Conservation (phyloP, 2,113 vertebrate genomes). For the Podilymbus podiceps region DNA sequence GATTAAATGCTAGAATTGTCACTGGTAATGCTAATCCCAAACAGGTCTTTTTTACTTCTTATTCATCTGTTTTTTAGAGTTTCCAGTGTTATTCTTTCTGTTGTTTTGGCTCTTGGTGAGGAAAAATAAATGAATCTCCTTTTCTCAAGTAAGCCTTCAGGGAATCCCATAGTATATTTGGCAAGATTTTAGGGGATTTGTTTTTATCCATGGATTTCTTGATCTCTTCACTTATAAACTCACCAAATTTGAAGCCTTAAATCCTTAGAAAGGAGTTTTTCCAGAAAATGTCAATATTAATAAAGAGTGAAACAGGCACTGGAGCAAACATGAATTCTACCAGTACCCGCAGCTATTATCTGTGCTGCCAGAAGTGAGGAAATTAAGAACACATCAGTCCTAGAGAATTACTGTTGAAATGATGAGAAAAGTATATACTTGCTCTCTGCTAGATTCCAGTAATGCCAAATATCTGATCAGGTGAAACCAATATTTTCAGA, state of each 20-base stretch:
- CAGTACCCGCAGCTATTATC: not conserved
- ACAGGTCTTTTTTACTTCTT: not conserved
- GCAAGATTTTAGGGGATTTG: constrained; percentile 17
- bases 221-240: constrained; percentile 6
- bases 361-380: not conserved
- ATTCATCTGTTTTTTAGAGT: not conserved
- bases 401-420: not conserved
- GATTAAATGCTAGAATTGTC: not conserved
- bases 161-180: not conserved
- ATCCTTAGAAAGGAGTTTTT: not conserved
- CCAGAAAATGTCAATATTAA: not conserved
- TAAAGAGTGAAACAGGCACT: not conserved
- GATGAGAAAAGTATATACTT: not conserved
- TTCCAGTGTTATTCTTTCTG: not conserved
- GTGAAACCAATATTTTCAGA: not conserved
- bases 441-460: not conserved
- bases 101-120: not conserved
- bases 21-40: not conserved
- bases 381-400: not conserved
- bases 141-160: not conserved
- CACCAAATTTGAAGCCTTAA: not conserved
- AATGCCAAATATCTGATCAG: not conserved
- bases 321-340: not conserved
- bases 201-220: constrained; percentile 18
- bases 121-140: not conserved